Conservation (phyloP, 2,797 vertebrate genomes). For the Mus caroli region DNA sequence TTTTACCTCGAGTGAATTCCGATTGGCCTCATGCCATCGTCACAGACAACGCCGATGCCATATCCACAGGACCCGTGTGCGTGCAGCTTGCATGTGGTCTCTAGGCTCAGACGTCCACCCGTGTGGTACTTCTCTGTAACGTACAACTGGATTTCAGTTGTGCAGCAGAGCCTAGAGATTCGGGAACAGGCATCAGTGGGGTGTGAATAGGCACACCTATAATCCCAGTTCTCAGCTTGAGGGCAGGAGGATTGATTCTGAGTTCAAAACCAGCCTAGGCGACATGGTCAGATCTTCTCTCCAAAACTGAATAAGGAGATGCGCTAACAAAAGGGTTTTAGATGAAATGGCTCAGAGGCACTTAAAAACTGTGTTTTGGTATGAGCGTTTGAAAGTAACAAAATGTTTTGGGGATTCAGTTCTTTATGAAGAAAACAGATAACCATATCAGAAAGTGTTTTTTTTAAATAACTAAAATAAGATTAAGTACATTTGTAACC, state of each 20-base stretch:
- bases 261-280: neutral
- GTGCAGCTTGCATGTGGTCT: rapidly evolving
- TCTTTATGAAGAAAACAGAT: neutral
- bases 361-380: neutral
- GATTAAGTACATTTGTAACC: neutral
- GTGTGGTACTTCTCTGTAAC: neutral
- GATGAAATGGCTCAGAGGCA: neutral
- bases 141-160: neutral
- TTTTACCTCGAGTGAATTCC: neutral
- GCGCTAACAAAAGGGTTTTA: rapidly evolving
- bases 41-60: rapidly evolving
- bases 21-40: neutral
- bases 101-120: rapidly evolving
- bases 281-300: no score
- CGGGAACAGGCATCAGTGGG: neutral
- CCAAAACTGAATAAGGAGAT: neutral
- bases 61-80: rapidly evolving
- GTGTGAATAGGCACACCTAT: neutral
- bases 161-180: no score
- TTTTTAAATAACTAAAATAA: neutral
- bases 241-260: neutral
- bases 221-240: neutral
- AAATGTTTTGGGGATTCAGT: neutral
- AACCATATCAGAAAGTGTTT: neutral
- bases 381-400: neutral